These are phyloP conservation scores for Jaculus jaculus DNA, from an alignment of 2,113 vertebrate species.

Conservation along the genomic window DNA sequence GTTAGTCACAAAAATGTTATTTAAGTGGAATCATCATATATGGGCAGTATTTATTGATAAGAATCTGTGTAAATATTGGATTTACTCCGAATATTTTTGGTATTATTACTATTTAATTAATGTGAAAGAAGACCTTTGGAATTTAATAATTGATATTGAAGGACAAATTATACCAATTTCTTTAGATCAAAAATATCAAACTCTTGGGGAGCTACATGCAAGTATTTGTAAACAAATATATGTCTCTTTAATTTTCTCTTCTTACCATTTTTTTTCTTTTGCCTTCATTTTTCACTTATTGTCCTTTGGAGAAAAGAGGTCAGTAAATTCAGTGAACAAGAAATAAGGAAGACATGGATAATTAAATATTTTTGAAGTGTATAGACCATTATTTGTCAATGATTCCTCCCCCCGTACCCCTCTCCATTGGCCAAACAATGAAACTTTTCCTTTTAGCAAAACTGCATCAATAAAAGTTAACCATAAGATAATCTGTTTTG, in stretches of 20 bases:
- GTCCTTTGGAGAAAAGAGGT: background rate
- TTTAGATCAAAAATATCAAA: background rate
- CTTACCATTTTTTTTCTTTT: background rate
- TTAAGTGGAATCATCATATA: conserved; percentile 67
- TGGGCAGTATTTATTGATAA: conserved; percentile 44
- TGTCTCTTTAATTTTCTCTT: background rate
- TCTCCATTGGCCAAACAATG: background rate
- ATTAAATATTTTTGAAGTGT: background rate
- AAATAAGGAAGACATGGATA: background rate
- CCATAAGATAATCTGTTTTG: background rate
- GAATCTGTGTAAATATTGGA: conserved; percentile 6
- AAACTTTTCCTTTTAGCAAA: background rate
- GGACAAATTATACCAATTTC: background rate
- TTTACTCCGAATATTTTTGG: background rate
- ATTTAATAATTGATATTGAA: background rate
- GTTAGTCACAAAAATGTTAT: conserved; percentile 69
- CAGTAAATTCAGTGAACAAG: background rate
- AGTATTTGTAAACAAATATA: background rate
- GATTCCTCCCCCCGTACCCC: too few relatives aligned
- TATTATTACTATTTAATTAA: conserved; percentile 39
- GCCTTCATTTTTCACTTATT: background rate
- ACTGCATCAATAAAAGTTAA: background rate
- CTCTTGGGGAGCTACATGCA: background rate
- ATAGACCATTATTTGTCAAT: background rate
- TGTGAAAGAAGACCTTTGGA: background rate